Evolutionary conservation across 1,140 invertebrate species (phyloP).

Genomic region (Microplitis demolitor): DNA sequence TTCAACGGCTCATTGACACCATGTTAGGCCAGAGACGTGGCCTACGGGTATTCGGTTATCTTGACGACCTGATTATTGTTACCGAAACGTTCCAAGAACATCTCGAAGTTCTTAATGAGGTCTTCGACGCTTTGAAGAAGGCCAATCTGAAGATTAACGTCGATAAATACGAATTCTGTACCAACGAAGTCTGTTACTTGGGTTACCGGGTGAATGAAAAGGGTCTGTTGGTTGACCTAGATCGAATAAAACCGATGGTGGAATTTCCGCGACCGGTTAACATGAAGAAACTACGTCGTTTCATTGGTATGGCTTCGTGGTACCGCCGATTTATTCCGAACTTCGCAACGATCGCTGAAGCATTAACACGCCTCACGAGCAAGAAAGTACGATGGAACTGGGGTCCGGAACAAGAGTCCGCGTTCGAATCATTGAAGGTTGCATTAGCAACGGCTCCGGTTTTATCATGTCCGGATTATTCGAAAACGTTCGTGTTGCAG

Average conservation of each 20-base stretch:
- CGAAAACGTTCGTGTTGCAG: too few species aligned
- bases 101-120: too few species aligned
- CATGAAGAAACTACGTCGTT: too few species aligned
- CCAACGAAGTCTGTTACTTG: not conserved
- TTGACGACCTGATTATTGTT: too few species aligned
- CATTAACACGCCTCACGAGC: conserved; percentile 39
- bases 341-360: conserved; percentile 40
- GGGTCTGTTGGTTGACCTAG: not conserved
- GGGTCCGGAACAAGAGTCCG: conserved; percentile 16
- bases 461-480: too few species aligned
- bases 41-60: too few species aligned
- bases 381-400: conserved; percentile 42
- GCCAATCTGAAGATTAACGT: not conserved
- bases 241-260: not conserved
- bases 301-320: too few species aligned
- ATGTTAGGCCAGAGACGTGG: too few species aligned
- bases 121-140: not conserved
- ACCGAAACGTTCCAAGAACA: too few species aligned
- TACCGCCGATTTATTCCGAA: conserved; percentile 11
- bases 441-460: conserved; percentile 12
- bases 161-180: not conserved
- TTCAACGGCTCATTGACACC: too few species aligned
- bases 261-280: not conserved
- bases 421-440: conserved; percentile 18
- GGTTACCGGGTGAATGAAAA: not conserved